Evolutionary conservation across 2,888 invertebrate genomes (phyloP).

Genomic region (Diploptera punctata): DNA sequence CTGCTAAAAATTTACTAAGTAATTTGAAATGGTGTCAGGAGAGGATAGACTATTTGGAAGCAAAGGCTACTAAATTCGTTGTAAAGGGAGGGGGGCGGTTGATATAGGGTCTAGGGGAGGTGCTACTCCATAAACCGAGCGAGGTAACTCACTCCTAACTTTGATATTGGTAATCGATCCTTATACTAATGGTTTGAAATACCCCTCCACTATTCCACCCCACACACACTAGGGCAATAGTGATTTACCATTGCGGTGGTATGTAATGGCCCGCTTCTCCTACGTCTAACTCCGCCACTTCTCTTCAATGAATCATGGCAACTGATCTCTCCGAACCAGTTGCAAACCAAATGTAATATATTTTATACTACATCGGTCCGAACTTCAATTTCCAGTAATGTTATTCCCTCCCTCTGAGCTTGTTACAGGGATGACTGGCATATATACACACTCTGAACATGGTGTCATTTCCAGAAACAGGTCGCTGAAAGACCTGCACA

Average conservation of each 20-base stretch:
- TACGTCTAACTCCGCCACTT: neutral
- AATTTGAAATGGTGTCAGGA: too few relatives aligned
- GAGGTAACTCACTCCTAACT: too few relatives aligned
- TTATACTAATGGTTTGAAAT: slow-evolving; percentile 14
- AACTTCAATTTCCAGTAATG: slow-evolving; percentile 11
- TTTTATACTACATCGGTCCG: slow-evolving; percentile 9
- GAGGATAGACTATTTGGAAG: too few relatives aligned
- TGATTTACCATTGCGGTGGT: slow-evolving; percentile 30
- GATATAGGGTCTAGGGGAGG: slow-evolving; percentile 3
- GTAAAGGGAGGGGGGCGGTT: neutral
- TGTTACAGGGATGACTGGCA: neutral
- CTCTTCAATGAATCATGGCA: slow-evolving; percentile 12
- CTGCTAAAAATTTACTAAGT: too few relatives aligned
- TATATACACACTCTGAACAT: neutral
- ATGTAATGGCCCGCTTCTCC: slow-evolving; percentile 5
- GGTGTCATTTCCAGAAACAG: too few relatives aligned
- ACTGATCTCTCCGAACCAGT: slow-evolving; percentile 1
- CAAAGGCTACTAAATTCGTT: too few relatives aligned
- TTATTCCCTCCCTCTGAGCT: neutral
- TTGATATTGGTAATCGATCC: slow-evolving; percentile 21
- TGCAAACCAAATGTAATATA: slow-evolving; percentile 19
- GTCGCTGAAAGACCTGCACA: too few relatives aligned
- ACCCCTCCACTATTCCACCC: neutral
- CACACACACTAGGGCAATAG: neutral
- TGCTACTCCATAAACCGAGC: slow-evolving; percentile 5